Percentiles rank a stretch among this genome's conserved stretches.
Evolutionary conservation across 1,140 invertebrate genomes (phyloP).

Genomic region (Sipha flava): DNA sequence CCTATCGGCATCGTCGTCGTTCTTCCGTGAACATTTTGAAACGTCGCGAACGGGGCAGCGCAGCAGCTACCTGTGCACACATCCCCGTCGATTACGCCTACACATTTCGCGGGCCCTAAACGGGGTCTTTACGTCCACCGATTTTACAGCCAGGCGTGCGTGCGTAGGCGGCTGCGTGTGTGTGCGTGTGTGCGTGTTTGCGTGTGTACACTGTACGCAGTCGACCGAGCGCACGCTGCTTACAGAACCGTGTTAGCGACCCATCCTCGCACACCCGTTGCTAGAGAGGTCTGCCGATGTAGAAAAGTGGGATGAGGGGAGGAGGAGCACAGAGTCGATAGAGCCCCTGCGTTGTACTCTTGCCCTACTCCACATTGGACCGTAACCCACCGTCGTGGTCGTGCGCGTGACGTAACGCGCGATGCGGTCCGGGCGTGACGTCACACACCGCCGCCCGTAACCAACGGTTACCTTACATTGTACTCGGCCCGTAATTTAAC

Average conservation of each 20-base stretch:
- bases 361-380: slow-evolving; percentile 23
- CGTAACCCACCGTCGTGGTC: neutral
- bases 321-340: neutral
- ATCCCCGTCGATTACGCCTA: no score
- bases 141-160: neutral
- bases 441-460: neutral
- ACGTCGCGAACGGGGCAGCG: no score
- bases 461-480: slow-evolving; percentile 9
- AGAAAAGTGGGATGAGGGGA: neutral
- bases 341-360: slow-evolving; percentile 7
- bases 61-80: no score
- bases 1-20: no score
- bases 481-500: no score
- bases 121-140: no score
- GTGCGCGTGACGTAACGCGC: slow-evolving; percentile 9
- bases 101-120: no score
- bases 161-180: neutral
- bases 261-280: neutral
- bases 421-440: neutral
- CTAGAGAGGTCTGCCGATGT: no score
- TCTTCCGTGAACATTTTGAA: no score
- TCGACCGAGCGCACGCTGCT: neutral
- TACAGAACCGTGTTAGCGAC: neutral
- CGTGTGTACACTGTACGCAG: neutral
- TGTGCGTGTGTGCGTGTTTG: neutral